phyloP scores from a whole-genome alignment of 2,113 vertebrate genomes.

The Melanotaenia duboulayi region DNA sequence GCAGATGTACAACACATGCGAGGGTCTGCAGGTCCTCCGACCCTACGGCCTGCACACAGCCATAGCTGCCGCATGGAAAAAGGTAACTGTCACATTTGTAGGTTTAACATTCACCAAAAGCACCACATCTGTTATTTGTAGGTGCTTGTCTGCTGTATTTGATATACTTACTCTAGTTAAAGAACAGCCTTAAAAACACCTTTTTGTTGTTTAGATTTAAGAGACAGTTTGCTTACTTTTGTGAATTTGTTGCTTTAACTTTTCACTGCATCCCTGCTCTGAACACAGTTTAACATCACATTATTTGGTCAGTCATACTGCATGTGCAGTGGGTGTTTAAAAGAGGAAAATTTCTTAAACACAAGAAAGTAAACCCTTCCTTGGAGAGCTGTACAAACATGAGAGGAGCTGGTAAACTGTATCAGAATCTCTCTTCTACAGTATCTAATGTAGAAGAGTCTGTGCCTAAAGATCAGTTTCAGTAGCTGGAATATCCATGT shows the following conservation, averaged over 20 bases:
- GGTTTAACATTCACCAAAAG: too few species aligned
- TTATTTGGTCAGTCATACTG: too few species aligned
- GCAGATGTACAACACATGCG: conserved; percentile 93
- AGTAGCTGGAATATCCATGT: conserved; percentile 15
- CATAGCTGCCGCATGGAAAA: conserved; percentile 88
- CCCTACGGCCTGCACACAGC: conserved; percentile 88
- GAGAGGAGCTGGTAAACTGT: background rate
- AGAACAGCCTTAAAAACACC: too few species aligned
- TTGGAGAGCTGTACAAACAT: background rate
- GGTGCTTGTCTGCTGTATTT: too few species aligned
- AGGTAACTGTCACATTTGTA: conserved; percentile 78
- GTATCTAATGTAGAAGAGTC: conserved; percentile 7
- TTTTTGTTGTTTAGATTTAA: too few species aligned
- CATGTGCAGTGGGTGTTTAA: background rate
- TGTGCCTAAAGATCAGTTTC: conserved; percentile 27
- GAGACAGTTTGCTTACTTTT: too few species aligned
- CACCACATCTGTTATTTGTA: background rate
- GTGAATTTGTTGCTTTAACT: too few species aligned
- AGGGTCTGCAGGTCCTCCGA: conserved; percentile 88
- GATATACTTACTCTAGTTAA: too few species aligned
- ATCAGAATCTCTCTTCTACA: background rate
- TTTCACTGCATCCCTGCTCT: too few species aligned
- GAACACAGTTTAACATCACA: background rate
- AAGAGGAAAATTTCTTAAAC: background rate
- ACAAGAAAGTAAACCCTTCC: background rate